Percentiles rank a stretch among this genome's conserved stretches.
These are phyloP conservation scores for Chrysolina oricalcia DNA, from an alignment of 2,888 invertebrate genomes.

Conservation along the genomic window DNA sequence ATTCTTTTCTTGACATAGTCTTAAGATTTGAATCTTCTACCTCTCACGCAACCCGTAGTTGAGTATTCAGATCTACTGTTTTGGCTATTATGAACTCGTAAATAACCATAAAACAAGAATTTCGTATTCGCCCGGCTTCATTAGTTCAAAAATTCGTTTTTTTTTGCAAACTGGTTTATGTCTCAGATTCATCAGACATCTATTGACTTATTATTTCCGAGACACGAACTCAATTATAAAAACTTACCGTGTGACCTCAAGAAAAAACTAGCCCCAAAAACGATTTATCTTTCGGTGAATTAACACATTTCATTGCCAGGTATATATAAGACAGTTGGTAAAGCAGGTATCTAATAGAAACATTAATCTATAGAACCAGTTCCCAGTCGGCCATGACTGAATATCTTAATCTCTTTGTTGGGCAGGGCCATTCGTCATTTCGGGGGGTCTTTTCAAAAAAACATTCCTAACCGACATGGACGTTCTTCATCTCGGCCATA, in stretches of 20 bases:
- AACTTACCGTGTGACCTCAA: conserved; percentile 52
- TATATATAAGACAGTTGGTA: conserved; percentile 44
- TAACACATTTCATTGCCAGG: conserved; percentile 60
- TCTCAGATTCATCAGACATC: not conserved
- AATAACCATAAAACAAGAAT: too few species aligned
- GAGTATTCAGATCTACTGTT: too few species aligned
- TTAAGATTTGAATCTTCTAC: too few species aligned
- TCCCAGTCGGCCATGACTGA: conserved; percentile 56
- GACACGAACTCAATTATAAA: conserved; percentile 43
- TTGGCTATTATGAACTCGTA: too few species aligned
- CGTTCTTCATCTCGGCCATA: conserved; percentile 34
- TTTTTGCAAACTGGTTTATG: not conserved
- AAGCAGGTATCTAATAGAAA: conserved; percentile 49
- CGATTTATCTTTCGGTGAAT: conserved; percentile 54
- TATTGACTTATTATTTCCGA: not conserved
- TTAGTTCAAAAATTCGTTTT: not conserved
- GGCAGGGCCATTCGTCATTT: conserved; percentile 59
- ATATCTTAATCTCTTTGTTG: conserved; percentile 62
- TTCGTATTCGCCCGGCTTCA: too few species aligned
- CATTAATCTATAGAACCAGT: conserved; percentile 54
- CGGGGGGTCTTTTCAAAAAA: conserved; percentile 53
- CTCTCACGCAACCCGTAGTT: too few species aligned
- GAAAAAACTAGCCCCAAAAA: conserved; percentile 53
- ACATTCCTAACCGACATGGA: conserved; percentile 51
- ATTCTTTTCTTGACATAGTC: too few species aligned